These are phyloP conservation scores for Chironomus striatipennis DNA, from an alignment of 1,140 invertebrate genomes.

Conservation along the genomic window DNA sequence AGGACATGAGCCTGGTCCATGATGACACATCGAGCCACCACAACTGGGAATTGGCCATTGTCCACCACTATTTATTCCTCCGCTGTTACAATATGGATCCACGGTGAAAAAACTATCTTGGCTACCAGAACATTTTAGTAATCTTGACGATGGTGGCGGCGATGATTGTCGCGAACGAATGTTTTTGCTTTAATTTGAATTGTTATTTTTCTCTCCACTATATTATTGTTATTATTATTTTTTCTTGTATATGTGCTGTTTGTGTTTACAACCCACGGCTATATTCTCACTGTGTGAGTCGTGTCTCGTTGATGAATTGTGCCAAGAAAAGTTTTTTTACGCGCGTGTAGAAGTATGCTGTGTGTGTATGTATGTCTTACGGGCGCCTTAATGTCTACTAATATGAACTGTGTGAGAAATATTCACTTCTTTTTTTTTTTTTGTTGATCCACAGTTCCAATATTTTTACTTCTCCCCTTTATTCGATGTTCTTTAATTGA, in stretches of 20 bases:
- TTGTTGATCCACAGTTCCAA: background rate
- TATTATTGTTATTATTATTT: background rate
- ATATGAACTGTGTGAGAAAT: background rate
- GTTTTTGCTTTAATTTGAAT: conserved; percentile 12
- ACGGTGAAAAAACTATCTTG: conserved; percentile 42
- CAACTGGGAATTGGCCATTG: conserved; percentile 27
- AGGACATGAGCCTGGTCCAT: conserved; percentile 24
- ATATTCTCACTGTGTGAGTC: no score
- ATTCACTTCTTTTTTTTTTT: background rate
- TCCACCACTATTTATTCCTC: conserved; percentile 30
- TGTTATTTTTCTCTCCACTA: background rate
- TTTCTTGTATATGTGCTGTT: background rate
- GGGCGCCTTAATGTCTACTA: no score
- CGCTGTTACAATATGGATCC: conserved; percentile 40
- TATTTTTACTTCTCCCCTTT: background rate
- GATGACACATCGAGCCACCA: conserved; percentile 30
- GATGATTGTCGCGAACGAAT: conserved; percentile 33
- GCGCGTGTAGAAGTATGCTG: no score
- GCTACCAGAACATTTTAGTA: conserved; percentile 42
- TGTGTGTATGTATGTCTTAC: no score
- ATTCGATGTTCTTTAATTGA: background rate
- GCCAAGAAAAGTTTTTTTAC: no score
- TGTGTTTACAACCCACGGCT: background rate
- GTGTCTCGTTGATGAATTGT: no score
- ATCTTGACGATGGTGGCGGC: conserved; percentile 38